Base-by-base conservation (phyloP, 2,888 invertebrate species). In the Periphyllus acericola region DNA sequence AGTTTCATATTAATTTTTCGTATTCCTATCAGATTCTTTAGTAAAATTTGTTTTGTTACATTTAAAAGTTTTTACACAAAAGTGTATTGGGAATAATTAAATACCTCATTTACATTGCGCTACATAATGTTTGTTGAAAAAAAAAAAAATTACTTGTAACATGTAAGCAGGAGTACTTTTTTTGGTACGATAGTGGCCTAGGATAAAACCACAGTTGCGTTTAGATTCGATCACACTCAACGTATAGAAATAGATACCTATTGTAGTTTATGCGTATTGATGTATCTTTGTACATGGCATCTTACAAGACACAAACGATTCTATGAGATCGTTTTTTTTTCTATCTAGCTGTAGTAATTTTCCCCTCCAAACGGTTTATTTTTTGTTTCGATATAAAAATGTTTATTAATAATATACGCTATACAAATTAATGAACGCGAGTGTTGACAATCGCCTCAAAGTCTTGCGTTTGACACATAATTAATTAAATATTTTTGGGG, bases 51-150 rank as follows among this genome's bases (percentile, higher is more conserved):
- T 52, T 5, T 17, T 74, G 52, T 72, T 34, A 83, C 34, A 19
- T 52, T 60, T 74, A 55, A 83, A 74, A 83, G 36, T 83, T 74
- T 83, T 83, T 83, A 19, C 21, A 52, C 17, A 21, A 32, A 74
- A 55, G 3, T n/a, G 4, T 36, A 14, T 74, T 55, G 72, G 25
- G 19, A 72, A 55, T 72, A 55, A 71, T 82, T 34, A 40, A 68
- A 82, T 25, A 46, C 21, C 32, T 78, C 21, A 17, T 78, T 79
- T 79, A 21, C 11, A 8, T 19, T 3, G 46, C 71, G 14, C 14
- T 82, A 71, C 21, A 19, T 72, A 9, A 11, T 19, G 36, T 21
- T 72, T 21, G 36, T 72, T 68, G 3, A 68, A n/a, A 68, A 68
- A n/a, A 4, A 66, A 9, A 60, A 60, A 60, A 8, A 68, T 68